These are phyloP conservation scores for Cephalopterus ornatus DNA, from an alignment of 2,113 vertebrate species.

Conservation along the genomic window DNA sequence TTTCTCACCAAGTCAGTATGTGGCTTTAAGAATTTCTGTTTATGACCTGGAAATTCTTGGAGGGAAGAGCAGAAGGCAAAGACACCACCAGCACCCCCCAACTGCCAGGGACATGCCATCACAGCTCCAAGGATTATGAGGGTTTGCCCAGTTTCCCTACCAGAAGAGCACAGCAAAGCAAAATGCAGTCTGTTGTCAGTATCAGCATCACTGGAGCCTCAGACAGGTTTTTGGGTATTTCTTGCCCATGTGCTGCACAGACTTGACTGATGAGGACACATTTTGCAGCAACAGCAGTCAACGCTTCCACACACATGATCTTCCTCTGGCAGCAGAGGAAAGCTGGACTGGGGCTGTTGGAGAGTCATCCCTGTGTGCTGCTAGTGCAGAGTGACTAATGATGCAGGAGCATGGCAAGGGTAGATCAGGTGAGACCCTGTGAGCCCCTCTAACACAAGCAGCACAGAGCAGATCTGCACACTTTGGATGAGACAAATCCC, in stretches of 20 bases:
- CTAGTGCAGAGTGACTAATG: background rate
- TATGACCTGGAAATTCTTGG: accelerated
- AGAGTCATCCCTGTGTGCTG: background rate
- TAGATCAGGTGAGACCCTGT: background rate
- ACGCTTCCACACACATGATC: accelerated
- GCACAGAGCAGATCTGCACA: background rate
- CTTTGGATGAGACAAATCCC: background rate
- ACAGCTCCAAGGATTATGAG: background rate
- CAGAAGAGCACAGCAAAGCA: background rate
- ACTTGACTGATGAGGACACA: background rate
- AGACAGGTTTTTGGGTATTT: no score
- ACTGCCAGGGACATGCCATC: background rate
- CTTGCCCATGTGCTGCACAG: background rate
- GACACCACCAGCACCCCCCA: background rate
- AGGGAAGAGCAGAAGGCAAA: background rate
- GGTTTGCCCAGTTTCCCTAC: background rate
- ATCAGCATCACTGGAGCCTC: background rate
- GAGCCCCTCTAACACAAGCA: accelerated
- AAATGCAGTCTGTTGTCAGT: background rate
- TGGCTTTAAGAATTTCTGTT: background rate
- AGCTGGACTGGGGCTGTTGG: background rate
- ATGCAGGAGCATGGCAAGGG: no score
- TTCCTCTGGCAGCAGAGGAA: background rate
- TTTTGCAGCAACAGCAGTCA: background rate
- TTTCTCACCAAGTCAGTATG: accelerated